Conservation (phyloP, 2,113 vertebrate species). For the Ammodytes dubius region DNA sequence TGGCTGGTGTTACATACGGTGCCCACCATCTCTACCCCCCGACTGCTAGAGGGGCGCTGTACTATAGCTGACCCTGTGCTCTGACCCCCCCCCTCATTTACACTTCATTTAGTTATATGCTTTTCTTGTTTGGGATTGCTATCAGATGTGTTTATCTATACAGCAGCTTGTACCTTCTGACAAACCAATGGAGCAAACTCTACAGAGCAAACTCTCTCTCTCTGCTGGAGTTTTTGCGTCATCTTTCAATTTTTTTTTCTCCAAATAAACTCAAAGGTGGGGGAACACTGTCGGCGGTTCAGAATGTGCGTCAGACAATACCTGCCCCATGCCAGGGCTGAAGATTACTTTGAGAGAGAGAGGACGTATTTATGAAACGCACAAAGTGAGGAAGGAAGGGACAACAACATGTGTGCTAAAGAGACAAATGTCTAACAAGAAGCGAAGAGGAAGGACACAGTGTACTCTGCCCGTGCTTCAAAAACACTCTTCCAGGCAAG, state of each 20-base stretch:
- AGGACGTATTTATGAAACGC: not conserved
- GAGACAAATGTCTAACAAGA: not conserved
- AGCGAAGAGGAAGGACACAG: constrained; percentile 10
- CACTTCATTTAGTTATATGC: no score
- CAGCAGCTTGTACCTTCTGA: not conserved
- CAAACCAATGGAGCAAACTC: not conserved
- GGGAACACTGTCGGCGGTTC: not conserved
- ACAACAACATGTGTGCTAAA: not conserved
- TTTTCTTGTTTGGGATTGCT: no score
- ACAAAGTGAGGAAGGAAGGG: not conserved
- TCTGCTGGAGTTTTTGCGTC: not conserved
- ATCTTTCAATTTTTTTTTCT: no score
- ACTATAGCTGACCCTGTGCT: no score
- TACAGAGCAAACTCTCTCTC: not conserved
- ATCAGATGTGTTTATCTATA: not conserved
- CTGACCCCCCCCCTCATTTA: no score
- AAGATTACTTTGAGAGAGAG: not conserved
- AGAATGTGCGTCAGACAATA: not conserved
- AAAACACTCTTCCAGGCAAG: constrained; percentile 23
- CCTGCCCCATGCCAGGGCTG: not conserved
- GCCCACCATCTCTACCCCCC: no score
- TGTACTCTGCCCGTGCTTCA: not conserved
- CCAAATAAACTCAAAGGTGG: not conserved
- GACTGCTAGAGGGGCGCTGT: no score
- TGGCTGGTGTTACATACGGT: no score